These are phyloP conservation scores for Campaea margaritaria DNA, from an alignment of 2,888 invertebrate species.

Conservation along the genomic window DNA sequence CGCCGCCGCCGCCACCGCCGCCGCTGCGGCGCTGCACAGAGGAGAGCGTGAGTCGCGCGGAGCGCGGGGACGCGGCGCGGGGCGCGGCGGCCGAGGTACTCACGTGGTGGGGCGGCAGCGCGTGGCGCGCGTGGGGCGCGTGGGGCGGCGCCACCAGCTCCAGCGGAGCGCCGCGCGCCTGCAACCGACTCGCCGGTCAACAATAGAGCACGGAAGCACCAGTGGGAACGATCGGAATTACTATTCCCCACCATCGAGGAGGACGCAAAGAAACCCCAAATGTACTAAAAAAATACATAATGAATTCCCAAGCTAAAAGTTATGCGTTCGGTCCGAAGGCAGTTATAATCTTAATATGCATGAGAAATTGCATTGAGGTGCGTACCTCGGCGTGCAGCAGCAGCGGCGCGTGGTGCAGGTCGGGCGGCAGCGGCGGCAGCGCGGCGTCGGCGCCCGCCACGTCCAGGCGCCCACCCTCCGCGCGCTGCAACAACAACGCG, in stretches of 20 bases:
- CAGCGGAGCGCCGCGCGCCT: conserved; percentile 73
- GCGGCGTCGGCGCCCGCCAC: conserved; percentile 63
- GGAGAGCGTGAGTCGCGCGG: no score
- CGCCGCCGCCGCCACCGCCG: conserved; percentile 48
- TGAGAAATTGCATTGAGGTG: no score
- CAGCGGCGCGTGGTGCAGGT: conserved; percentile 71
- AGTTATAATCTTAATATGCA: no score
- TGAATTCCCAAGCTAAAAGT: no score
- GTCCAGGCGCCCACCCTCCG: conserved; percentile 69
- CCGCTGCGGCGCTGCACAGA: no score
- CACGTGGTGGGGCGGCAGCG: conserved; percentile 70
- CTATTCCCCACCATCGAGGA: no score
- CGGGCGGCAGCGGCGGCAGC: conserved; percentile 65
- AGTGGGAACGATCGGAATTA: no score
- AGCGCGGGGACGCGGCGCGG: conserved; percentile 46
- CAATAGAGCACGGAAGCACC: no score
- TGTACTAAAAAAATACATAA: no score
- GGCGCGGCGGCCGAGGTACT: conserved; percentile 42
- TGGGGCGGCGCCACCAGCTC: conserved; percentile 76
- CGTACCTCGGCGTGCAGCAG: conserved; percentile 71
- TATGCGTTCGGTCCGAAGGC: no score
- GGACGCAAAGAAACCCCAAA: no score
- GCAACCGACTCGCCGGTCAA: conserved; percentile 7
- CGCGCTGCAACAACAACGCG: conserved; percentile 54
- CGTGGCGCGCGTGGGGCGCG: conserved; percentile 71